Conservation (phyloP, 2,888 invertebrate species). For the Hartigia nigra region DNA sequence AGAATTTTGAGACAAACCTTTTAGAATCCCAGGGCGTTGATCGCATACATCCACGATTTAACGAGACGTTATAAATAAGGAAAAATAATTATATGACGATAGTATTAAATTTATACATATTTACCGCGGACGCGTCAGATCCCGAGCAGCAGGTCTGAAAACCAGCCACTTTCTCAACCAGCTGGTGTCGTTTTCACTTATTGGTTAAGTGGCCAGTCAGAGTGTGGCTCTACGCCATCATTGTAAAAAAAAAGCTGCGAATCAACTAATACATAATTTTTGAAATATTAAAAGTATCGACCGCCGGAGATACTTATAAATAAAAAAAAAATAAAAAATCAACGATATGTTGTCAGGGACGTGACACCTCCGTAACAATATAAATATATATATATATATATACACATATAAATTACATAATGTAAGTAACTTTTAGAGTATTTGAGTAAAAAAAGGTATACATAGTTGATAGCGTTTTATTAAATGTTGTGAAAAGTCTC, state of each 20-base stretch:
- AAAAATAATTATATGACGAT: slow-evolving; percentile 50
- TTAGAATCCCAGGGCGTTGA: slow-evolving; percentile 54
- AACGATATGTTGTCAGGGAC: slow-evolving; percentile 42
- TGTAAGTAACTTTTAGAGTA: slow-evolving; percentile 63
- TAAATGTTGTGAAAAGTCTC: slow-evolving; percentile 62
- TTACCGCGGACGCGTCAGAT: slow-evolving; percentile 54
- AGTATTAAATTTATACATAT: slow-evolving; percentile 61
- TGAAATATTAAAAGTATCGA: neutral
- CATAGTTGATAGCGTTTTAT: slow-evolving; percentile 65
- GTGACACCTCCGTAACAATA: slow-evolving; percentile 49
- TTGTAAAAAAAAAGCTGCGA: neutral
- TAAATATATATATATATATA: slow-evolving; percentile 43
- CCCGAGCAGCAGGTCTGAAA: slow-evolving; percentile 39
- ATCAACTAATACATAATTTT: neutral
- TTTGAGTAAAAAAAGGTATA: slow-evolving; percentile 63
- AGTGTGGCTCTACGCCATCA: neutral
- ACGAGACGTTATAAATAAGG: slow-evolving; percentile 42
- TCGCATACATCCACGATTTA: slow-evolving; percentile 47
- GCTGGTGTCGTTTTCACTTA: neutral
- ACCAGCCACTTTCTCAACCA: neutral
- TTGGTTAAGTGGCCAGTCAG: neutral
- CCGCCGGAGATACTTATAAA: neutral
- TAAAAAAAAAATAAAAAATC: slow-evolving; percentile 22
- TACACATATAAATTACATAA: slow-evolving; percentile 54
- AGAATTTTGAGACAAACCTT: slow-evolving; percentile 44